Percentiles rank a stretch among this genome's conserved stretches.
Evolutionary conservation across 2,888 invertebrate species (phyloP).

Genomic region (Tenthredo livida): DNA sequence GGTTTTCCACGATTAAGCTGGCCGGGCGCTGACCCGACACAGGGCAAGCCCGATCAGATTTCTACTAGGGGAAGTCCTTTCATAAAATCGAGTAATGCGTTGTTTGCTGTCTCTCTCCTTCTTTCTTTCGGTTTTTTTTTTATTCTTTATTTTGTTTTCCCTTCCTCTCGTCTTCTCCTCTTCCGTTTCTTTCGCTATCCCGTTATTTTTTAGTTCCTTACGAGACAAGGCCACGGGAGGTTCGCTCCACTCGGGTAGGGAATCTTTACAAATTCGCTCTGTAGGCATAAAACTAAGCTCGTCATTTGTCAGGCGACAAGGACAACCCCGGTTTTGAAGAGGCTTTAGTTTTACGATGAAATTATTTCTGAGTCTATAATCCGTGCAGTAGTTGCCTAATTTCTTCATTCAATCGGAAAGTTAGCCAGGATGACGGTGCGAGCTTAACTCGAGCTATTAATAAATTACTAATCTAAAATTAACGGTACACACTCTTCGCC

Average conservation of each 20-base stretch:
- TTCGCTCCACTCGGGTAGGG: neutral
- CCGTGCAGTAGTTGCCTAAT: neutral
- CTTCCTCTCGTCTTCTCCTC: slow-evolving; percentile 44
- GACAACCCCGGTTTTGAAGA: neutral
- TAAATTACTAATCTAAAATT: slow-evolving; percentile 40
- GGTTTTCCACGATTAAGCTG: too few species aligned
- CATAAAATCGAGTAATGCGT: slow-evolving; percentile 61
- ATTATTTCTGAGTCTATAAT: slow-evolving; percentile 16
- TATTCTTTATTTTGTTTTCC: neutral
- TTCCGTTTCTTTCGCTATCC: slow-evolving; percentile 51
- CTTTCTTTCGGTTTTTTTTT: slow-evolving; percentile 21
- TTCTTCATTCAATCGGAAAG: slow-evolving; percentile 14
- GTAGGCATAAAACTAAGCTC: slow-evolving; percentile 38
- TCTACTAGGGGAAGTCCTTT: too few species aligned
- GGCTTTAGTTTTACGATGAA: slow-evolving; percentile 37
- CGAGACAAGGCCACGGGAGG: neutral
- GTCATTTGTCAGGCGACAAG: slow-evolving; percentile 38
- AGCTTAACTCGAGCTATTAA: slow-evolving; percentile 21
- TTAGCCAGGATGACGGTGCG: slow-evolving; percentile 7
- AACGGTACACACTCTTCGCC: slow-evolving; percentile 26
- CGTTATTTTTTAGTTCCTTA: slow-evolving; percentile 36
- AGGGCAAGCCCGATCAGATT: too few species aligned
- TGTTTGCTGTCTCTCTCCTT: slow-evolving; percentile 71
- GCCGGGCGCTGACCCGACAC: too few species aligned
- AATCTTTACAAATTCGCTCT: slow-evolving; percentile 35